Conservation (phyloP, 2,888 invertebrate genomes). For the Athalia cordata region DNA sequence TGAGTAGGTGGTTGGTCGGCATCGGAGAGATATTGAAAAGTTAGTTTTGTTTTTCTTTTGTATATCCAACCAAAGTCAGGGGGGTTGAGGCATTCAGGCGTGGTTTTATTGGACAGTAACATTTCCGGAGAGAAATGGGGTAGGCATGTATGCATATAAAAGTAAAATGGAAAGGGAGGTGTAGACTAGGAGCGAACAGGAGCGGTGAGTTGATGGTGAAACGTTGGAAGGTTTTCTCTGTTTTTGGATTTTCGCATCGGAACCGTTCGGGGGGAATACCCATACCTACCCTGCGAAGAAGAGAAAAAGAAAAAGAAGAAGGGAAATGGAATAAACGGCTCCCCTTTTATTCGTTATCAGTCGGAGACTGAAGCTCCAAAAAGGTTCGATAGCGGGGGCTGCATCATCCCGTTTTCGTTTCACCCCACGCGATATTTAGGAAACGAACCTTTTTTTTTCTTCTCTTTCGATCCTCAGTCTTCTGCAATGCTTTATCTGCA, state of each 20-base stretch:
- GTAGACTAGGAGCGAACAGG: neutral
- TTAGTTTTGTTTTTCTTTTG: too few relatives aligned
- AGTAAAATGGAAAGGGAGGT: neutral
- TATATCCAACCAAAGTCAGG: too few relatives aligned
- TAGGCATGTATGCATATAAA: too few relatives aligned
- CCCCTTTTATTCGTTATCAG: constrained; percentile 43
- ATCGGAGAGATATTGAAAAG: too few relatives aligned
- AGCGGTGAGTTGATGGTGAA: neutral
- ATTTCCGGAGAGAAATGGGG: too few relatives aligned
- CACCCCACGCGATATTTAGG: neutral
- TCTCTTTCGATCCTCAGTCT: neutral
- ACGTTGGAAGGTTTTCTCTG: neutral
- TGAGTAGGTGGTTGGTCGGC: too few relatives aligned
- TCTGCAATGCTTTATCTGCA: neutral
- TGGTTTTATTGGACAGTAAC: too few relatives aligned
- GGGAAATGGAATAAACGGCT: constrained; percentile 32
- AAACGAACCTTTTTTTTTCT: neutral
- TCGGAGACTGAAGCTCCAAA: constrained; percentile 34
- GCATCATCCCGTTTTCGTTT: neutral
- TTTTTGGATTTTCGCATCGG: constrained; percentile 1
- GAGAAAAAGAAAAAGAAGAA: neutral
- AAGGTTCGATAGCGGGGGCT: constrained; percentile 25
- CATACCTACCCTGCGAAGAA: too few relatives aligned
- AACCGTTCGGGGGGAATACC: too few relatives aligned
- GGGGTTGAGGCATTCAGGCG: too few relatives aligned